These are phyloP conservation scores for Lamprologus callipterus DNA, from an alignment of 2,113 vertebrate species.

Conservation along the genomic window DNA sequence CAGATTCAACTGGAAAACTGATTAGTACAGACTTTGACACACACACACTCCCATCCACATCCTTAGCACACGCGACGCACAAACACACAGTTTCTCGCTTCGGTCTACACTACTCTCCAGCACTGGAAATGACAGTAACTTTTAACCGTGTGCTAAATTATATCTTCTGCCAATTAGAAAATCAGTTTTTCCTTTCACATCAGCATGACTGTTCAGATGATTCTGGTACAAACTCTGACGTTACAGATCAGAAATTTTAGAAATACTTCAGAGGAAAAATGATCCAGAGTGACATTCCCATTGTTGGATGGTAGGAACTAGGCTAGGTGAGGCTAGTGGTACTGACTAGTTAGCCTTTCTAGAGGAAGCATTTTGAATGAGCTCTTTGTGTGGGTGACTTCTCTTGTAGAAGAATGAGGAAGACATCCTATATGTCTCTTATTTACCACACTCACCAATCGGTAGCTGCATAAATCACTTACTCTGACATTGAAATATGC, in stretches of 20 bases:
- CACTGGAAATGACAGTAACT: neutral
- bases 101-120: neutral
- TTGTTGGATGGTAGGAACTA: accelerated
- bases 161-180: neutral
- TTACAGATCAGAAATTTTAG: neutral
- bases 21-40: neutral
- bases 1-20: neutral
- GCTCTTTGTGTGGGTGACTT: neutral
- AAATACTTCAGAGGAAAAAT: neutral
- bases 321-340: accelerated
- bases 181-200: accelerated
- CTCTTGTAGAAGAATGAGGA: neutral
- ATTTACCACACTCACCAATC: neutral
- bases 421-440: neutral
- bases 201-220: neutral
- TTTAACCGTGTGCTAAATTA: accelerated
- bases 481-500: accelerated
- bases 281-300: neutral
- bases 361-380: neutral
- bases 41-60: neutral
- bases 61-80: neutral
- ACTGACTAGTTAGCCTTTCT: neutral
- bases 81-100: neutral
- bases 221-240: neutral
- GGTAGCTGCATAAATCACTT: accelerated